Conservation (phyloP, 2,113 vertebrate genomes). For the Epinephelus lanceolatus region DNA sequence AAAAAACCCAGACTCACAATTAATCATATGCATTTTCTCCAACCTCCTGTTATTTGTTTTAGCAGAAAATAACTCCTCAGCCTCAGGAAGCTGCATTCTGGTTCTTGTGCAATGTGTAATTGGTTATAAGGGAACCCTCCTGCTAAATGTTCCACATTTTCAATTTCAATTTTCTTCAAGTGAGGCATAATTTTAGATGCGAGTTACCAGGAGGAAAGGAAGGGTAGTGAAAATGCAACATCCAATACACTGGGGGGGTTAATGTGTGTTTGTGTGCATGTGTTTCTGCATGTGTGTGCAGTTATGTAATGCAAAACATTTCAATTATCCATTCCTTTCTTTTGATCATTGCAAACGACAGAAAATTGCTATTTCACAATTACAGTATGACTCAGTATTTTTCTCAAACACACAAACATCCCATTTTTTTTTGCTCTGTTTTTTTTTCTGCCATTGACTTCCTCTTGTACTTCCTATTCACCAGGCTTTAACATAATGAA, state of each 20-base stretch:
- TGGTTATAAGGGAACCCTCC: conserved; percentile 66
- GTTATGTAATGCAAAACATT: conserved; percentile 31
- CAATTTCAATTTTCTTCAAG: conserved; percentile 68
- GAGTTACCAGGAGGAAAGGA: conserved; percentile 43
- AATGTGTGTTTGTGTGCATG: background rate
- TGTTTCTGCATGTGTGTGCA: conserved; percentile 1
- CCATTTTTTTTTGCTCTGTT: conserved; percentile 1
- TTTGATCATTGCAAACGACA: conserved; percentile 31
- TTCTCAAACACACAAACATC: conserved; percentile 12
- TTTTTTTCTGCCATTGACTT: background rate
- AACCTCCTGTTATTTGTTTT: conserved; percentile 32
- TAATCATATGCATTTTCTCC: conserved; percentile 42
- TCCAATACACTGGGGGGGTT: background rate
- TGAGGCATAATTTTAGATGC: conserved; percentile 65
- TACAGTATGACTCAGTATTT: conserved; percentile 29
- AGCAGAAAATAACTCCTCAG: conserved; percentile 33
- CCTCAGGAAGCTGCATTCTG: conserved; percentile 7
- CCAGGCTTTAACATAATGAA: conserved; percentile 11
- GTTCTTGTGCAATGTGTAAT: conserved; percentile 37
- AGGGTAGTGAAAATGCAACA: conserved; percentile 21
- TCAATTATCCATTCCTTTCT: conserved; percentile 49
- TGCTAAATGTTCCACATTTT: conserved; percentile 73
- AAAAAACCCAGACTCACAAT: conserved; percentile 23
- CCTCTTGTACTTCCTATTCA: background rate
- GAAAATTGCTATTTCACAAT: conserved; percentile 52